These are phyloP conservation scores for Mormyrops boulengeri DNA, from an alignment of 2,797 vertebrate genomes.

Conservation along the genomic window DNA sequence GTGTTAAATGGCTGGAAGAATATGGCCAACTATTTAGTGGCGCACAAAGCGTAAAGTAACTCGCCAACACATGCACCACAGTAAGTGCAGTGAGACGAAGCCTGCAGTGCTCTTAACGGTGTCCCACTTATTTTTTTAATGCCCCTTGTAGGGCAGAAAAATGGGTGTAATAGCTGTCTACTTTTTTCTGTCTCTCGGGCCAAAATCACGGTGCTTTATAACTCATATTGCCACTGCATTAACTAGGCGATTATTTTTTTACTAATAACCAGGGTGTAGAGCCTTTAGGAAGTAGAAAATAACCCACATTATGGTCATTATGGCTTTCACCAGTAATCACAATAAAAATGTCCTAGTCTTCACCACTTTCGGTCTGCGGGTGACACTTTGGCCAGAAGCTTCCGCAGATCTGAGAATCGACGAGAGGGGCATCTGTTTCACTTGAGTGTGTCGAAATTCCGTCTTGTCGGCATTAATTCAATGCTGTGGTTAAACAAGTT, in stretches of 20 bases:
- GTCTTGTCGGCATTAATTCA: background rate
- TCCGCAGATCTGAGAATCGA: background rate
- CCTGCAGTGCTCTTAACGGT: background rate
- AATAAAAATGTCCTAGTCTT: background rate
- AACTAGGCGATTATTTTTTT: background rate
- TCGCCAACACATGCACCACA: background rate
- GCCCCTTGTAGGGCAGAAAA: background rate
- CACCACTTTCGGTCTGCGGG: background rate
- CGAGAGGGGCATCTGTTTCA: background rate
- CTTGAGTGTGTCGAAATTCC: background rate
- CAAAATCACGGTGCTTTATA: background rate
- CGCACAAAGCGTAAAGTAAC: background rate
- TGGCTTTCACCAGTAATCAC: background rate
- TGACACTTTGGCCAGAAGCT: background rate
- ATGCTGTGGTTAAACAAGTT: background rate
- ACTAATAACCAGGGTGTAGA: background rate
- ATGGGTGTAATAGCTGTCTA: background rate
- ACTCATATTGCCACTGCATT: background rate
- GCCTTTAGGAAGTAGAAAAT: background rate
- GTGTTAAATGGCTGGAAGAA: background rate
- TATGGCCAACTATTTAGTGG: background rate
- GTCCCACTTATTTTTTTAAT: background rate
- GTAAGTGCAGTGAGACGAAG: background rate
- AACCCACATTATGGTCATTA: background rate
- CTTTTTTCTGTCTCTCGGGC: background rate